Evolutionary conservation across 2,113 vertebrate genomes (phyloP).

Genomic region (Hepsetus odoe): DNA sequence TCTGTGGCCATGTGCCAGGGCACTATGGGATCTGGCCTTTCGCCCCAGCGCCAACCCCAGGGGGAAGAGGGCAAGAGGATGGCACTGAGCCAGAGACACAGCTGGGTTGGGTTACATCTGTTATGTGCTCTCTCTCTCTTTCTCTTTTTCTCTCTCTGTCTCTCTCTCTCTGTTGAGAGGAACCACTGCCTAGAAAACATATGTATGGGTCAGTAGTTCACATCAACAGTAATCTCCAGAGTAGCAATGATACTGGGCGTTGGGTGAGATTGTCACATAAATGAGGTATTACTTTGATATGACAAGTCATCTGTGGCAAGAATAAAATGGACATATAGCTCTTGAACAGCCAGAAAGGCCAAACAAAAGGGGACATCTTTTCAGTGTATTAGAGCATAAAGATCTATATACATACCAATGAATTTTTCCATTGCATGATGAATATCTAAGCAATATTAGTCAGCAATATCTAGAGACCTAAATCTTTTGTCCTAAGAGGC

Average conservation of each 20-base stretch:
- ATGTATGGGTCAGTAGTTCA: neutral
- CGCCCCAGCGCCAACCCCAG: slow-evolving; percentile 16
- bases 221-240: slow-evolving; percentile 15
- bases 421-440: neutral
- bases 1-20: slow-evolving; percentile 10
- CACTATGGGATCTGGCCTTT: slow-evolving; percentile 11
- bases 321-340: slow-evolving; percentile 12
- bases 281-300: neutral
- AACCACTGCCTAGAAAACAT: slow-evolving; percentile 7
- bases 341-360: slow-evolving; percentile 11
- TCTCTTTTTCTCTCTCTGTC: slow-evolving; percentile 23
- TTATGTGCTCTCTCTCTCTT: neutral
- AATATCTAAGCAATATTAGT: too few relatives aligned
- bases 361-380: neutral
- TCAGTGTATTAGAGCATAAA: neutral
- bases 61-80: neutral
- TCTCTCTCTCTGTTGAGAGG: neutral
- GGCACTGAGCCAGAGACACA: slow-evolving; percentile 24
- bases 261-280: neutral
- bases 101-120: slow-evolving; percentile 29
- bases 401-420: neutral
- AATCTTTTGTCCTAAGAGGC: neutral
- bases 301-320: neutral
- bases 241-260: neutral
- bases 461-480: neutral